These are phyloP conservation scores for Holotrichia oblita DNA, from an alignment of 1,140 invertebrate species.

Conservation along the genomic window DNA sequence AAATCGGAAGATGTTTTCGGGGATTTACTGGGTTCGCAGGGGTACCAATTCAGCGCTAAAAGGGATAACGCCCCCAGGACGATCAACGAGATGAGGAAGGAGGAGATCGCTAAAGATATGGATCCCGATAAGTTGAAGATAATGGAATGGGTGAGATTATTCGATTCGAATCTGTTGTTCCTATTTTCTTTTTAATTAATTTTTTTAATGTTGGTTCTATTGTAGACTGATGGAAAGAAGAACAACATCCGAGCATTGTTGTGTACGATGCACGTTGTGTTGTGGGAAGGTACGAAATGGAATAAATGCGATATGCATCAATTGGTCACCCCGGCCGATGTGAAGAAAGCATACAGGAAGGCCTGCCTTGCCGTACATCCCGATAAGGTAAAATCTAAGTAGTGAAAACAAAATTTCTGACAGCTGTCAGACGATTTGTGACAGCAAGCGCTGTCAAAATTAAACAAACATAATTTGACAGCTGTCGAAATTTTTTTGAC, in stretches of 20 bases:
- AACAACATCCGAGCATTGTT: constrained; percentile 95
- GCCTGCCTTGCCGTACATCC: constrained; percentile 98
- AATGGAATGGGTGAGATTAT: constrained; percentile 74
- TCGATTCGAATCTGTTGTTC: constrained; percentile 6
- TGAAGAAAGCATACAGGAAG: constrained; percentile 95
- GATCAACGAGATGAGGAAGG: constrained; percentile 92
- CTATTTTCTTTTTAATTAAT: not conserved
- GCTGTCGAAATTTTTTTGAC: too few relatives aligned
- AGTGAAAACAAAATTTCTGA: too few relatives aligned
- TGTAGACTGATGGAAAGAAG: constrained; percentile 93
- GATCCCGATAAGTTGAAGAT: constrained; percentile 92
- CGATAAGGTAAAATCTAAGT: constrained; percentile 92
- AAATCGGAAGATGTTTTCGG: constrained; percentile 83
- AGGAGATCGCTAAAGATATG: constrained; percentile 85
- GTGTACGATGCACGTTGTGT: constrained; percentile 91
- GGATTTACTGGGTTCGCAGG: constrained; percentile 88
- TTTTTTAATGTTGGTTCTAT: not conserved
- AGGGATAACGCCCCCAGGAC: constrained; percentile 85
- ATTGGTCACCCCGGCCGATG: constrained; percentile 87
- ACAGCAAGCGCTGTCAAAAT: too few relatives aligned
- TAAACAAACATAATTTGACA: too few relatives aligned
- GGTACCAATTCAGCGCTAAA: constrained; percentile 82
- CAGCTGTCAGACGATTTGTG: too few relatives aligned
- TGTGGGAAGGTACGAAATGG: constrained; percentile 97
- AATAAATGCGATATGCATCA: constrained; percentile 93